Evolutionary conservation across 1,140 invertebrate species (phyloP), one percentile per base, ranked within the genome.

Genomic region (Nomia melanderi): DNA sequence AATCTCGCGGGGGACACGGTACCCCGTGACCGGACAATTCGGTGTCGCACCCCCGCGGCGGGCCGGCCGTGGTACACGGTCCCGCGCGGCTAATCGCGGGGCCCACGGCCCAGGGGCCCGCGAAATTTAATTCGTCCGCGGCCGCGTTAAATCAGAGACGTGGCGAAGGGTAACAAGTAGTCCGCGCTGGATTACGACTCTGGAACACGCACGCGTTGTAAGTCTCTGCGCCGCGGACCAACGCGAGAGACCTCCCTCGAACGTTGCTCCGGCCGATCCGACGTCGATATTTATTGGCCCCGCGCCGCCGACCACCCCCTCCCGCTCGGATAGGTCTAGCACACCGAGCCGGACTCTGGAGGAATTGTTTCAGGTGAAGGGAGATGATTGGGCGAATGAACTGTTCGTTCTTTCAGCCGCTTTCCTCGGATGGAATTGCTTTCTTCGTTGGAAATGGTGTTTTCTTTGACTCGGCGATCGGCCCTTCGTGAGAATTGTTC

Each of bases 131-230:
- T 88, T 89, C 87, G 82, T 84, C 89, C 80, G 79, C 77, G 83
- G 75, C 89, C 86, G 90, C 84, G 87, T 88, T 91, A 90, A 91
- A 91, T 91, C 88, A 91, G 88, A 88, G 84, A 84, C 70, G 87
- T 89, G 85, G 87, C 86, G 89, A 89, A 88, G 86, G 89, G 89
- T 87, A 91, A 91, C 90, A 91, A 91, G 90, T 86, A 89, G 89
- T 86, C 87, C 86, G 88, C 84, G 84, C 84, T 66, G 74, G 87
- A 84, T 91, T 91, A 91, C 89, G 89, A 87, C 90, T 90, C 72
- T 84, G 79, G 82, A 85, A 88, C 90, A 91, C 90, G 90, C 90
- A 91, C 89, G 84, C 81, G 86, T 79, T 87, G 89, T 90, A 89
- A 89, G 86, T 89, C 87, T 47, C 77, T 70, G 39, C 64, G 11